Percentiles rank a stretch among this genome's conserved stretches.
Conservation (phyloP, 2,797 vertebrate species). For the Chloroceryle amazona region DNA sequence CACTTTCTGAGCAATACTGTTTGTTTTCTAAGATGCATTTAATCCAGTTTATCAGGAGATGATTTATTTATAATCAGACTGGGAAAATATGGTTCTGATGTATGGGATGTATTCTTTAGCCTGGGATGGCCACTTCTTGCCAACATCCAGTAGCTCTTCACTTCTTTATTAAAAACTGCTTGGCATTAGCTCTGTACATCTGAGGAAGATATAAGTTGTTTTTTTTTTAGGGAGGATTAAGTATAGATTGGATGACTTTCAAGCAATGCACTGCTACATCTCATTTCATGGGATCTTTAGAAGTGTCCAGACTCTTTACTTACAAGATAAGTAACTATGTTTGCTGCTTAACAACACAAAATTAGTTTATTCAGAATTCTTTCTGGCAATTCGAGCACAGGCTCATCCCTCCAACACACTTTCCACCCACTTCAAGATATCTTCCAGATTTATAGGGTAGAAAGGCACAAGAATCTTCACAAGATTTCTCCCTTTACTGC, state of each 20-base stretch:
- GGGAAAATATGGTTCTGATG: background rate
- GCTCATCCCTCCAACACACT: background rate
- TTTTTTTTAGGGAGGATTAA: background rate
- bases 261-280: background rate
- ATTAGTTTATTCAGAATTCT: background rate
- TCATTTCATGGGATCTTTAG: background rate
- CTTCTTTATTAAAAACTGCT: background rate
- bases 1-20: background rate
- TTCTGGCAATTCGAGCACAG: background rate
- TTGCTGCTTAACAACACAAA: background rate
- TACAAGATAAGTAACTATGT: background rate
- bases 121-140: background rate
- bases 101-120: background rate
- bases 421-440: background rate
- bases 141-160: background rate
- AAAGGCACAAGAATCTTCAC: background rate
- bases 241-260: background rate
- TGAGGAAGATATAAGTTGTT: background rate
- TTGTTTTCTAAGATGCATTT: background rate
- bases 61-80: background rate
- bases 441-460: background rate
- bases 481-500: background rate
- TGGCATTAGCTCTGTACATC: background rate
- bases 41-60: background rate
- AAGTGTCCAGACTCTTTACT: background rate